Evolutionary conservation across 2,888 invertebrate species (phyloP), one percentile per base, ranked within the genome.

Genomic region (Plagodis pulveraria): DNA sequence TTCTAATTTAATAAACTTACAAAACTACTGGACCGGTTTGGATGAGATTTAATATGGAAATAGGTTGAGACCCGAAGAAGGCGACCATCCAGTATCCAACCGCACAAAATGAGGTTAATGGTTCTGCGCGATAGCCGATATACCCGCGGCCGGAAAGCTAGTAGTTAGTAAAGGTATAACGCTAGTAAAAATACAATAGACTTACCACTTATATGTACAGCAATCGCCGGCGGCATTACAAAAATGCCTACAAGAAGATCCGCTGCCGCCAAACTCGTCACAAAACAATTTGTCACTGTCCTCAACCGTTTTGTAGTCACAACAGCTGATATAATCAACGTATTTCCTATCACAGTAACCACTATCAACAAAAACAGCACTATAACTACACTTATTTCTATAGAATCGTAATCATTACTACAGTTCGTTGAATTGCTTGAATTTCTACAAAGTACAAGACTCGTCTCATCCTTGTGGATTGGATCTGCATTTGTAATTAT

Each of bases 181-280:
- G 5, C 22, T 22, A 4, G 22, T 22, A 22, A 22, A 22, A 6
- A 38, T 4, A 38, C 5, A 42, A 5, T 12, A 11, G 6, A 77
- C 95, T 96, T 88, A 94, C 98, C 97, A 88, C 95, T 95, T 55
- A 98, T 94, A 87, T 97, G 96, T 60, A 97, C 94, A 58, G 97
- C 96, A 42, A 98, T 97, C n/a, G 98, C 98, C 48, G 98, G 98
- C 2, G 99, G 99, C 96, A 99, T 97, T 0, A 99, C 98, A 76
- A 98, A 97, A 38, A 98, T 95, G 0, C 98, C 99, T 5, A 99
- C 98, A 67, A 98, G 86, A 84, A 98, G 94, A 93, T 99, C 99
- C 47, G 99, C 98, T 0, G 96, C 96, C 0, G 99, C 99, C 80
- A 99, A 90, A 53, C 98, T 98, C 78, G 98, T 98, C 66, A 99